Conservation (phyloP, 2,113 vertebrate genomes). For the Barnardius zonarius region DNA sequence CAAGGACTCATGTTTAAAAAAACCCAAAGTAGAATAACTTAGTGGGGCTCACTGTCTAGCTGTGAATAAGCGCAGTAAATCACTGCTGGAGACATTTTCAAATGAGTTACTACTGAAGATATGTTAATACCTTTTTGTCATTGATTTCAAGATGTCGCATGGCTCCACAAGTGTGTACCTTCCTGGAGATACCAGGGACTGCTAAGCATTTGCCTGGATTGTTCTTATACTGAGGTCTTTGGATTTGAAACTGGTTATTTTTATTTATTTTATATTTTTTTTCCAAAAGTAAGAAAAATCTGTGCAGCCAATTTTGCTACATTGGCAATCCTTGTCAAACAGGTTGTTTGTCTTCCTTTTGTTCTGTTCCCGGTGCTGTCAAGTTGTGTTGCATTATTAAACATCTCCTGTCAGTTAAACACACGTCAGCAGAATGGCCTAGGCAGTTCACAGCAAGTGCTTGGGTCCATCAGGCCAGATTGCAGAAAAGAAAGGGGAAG, state of each 20-base stretch:
- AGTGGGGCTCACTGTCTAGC: neutral
- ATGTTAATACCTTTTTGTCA: neutral
- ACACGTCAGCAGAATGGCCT: neutral
- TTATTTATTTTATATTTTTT: neutral
- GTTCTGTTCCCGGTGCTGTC: neutral
- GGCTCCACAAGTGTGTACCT: neutral
- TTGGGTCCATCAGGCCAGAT: neutral
- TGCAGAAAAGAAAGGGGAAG: neutral
- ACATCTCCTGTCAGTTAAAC: neutral
- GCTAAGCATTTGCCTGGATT: neutral
- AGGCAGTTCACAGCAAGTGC: neutral
- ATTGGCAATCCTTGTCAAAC: neutral
- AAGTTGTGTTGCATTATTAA: neutral
- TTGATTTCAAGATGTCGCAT: neutral
- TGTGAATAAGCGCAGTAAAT: neutral
- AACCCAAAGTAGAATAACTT: neutral
- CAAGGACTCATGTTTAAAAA: neutral
- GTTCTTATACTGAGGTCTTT: neutral
- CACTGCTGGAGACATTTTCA: neutral
- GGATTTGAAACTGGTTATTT: neutral
- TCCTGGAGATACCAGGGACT: neutral
- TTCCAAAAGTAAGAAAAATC: neutral
- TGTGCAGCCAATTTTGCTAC: neutral
- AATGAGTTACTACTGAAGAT: neutral
- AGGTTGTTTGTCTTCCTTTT: neutral